Base-by-base conservation (phyloP, 37 sponge, comb jelly and placozoan species). In the Spongilla lacustris region DNA sequence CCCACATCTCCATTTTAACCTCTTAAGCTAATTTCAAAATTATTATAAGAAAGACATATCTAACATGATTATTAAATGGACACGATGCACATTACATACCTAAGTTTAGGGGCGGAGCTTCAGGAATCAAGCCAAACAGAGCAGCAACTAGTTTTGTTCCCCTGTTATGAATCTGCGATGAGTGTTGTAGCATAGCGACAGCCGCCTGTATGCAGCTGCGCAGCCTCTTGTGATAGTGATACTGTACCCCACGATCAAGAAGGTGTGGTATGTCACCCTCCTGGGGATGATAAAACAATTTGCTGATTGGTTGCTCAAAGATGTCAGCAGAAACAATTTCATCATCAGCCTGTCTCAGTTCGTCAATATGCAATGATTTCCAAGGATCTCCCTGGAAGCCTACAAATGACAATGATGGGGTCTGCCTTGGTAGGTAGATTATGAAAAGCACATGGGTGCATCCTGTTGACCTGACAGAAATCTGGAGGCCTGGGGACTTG, bases 361-460 rank as follows among this genome's bases (percentile, higher is more conserved):
- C 91, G 87, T 90, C 94, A 81, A 93, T 86, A 69, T 93, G 94
- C 17, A 74, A 78, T 31, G 88, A 93, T 31, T 84, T 58, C 94
- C 94, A 93, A 12, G 86, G 72, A 25, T 87, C 94, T 49, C 94
- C 94, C 76, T 93, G 94, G 68, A 93, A 90, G 0, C 91, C 85
- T 58, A 90, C 85, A 79, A 93, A 93, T 6, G 78, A 78, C 6
- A 88, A 67, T 19, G 74, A 69, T 13, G 70, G 75, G 2, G 37
- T 81, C 83, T 83, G 87, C 8, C 50, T 83, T 27, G 91, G 94
- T 4, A 93, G 83, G 75, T 87, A 75, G 41, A 93, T 76, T 38
- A 93, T 85, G 48, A 90, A 90, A 19, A 93, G 73, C 12, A 90
- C 84, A 67, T 90, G 91, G 2, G 90, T 90, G 6, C 41, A 41